Evolutionary conservation across 2,888 invertebrate genomes (phyloP).

Genomic region (Agrochola lychnidis): DNA sequence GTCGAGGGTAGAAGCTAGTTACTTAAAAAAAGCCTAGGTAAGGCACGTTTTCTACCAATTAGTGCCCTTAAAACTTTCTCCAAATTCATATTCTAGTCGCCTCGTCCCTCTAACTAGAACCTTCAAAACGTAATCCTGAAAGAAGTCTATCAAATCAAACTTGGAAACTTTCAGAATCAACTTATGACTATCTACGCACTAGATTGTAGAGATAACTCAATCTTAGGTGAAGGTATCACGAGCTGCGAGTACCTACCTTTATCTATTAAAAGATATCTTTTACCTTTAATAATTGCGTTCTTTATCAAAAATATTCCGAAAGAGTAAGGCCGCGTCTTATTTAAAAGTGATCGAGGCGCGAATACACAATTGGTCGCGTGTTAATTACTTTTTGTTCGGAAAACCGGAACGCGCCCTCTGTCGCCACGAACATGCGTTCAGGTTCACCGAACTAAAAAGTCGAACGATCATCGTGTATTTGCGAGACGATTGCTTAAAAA

Average conservation of each 20-base stretch:
- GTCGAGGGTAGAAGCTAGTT: neutral
- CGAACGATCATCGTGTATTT: no score
- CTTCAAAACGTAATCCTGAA: constrained; percentile 12
- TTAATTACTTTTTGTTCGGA: no score
- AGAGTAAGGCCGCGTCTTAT: neutral
- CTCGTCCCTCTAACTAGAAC: constrained; percentile 23
- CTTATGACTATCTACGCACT: constrained; percentile 37
- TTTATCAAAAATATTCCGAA: neutral
- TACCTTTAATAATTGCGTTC: neutral
- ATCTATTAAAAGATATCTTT: neutral
- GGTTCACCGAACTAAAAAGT: no score
- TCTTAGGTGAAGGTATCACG: constrained; percentile 5
- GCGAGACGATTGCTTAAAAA: no score
- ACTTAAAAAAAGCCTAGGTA: neutral
- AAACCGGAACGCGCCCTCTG: no score
- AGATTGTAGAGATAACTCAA: constrained; percentile 28
- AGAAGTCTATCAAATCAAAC: constrained; percentile 51
- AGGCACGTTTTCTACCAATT: constrained; percentile 33
- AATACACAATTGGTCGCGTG: no score
- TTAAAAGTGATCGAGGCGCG: no score
- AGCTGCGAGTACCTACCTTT: neutral
- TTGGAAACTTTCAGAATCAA: constrained; percentile 40
- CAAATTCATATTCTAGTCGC: constrained; percentile 48
- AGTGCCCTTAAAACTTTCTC: constrained; percentile 12
- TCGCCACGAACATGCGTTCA: no score